Evolutionary conservation across 2,113 vertebrate genomes (phyloP), one percentile per base, ranked within the genome.

Genomic region (Suncus etruscus): DNA sequence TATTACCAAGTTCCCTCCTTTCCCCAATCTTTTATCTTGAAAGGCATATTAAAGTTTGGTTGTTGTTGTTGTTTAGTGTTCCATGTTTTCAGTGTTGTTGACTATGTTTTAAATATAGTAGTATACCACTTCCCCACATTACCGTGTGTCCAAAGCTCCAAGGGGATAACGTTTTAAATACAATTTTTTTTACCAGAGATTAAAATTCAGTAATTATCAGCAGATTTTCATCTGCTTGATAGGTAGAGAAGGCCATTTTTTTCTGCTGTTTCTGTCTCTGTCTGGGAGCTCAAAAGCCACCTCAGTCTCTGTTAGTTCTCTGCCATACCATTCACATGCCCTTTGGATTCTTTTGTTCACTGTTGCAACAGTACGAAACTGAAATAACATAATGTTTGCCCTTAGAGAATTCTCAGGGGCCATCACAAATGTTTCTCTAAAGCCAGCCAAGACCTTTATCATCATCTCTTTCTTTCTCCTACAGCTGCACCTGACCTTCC

Each of bases 101-200:
- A 54, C 54, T 54, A 12, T 14, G 54, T 54, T 54, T 54, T 54
- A 4, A 16, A 54, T 54, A 54, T 54, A 54, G 4, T 10, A 11
- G 18, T 54, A 54, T 16, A 10, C 51, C 11, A 10, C 15, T 54
- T 11, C 54, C 54, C 54, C 11, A 54, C 54, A 54, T 54, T 54
- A 54, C 11, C 12, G 18, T 54, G 18, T 54, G 18, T 14, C 54
- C 18, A 16, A 54, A 54, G 54, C 54, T 16, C 11, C 54, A 54
- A 54, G 51, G 51, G 51, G 51, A 15, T 12, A 54, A 54, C 15
- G 15, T 54, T 39, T 39, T 39, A 39, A 39, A 39, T 39, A 39
- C 39, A 39, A 39, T 72, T 73, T 58, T 84, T 90, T 82, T 86
- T 68, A 69, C 18, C 15, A 79, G 48, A 86, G 65, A 80, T 89